phyloP scores from a whole-genome alignment of 2,888 invertebrate species.

The Allacma fusca region DNA sequence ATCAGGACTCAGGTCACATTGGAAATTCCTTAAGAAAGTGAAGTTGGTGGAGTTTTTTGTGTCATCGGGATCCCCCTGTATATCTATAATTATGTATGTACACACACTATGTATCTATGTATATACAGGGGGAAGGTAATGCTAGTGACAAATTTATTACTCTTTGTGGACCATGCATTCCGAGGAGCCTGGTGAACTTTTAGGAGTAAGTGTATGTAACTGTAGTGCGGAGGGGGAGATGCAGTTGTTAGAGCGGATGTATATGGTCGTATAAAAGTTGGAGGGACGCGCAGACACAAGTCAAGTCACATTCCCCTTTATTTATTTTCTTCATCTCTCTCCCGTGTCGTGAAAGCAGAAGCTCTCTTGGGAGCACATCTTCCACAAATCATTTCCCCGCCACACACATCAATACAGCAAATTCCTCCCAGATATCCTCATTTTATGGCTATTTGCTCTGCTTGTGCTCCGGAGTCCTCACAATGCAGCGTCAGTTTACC shows the following conservation, averaged over 20 bases:
- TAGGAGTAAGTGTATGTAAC: neutral
- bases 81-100: neutral
- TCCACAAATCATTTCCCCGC: slow-evolving; percentile 24
- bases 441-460: neutral
- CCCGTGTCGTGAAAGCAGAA: slow-evolving; percentile 1
- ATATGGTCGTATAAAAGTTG: neutral
- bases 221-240: neutral
- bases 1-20: slow-evolving; percentile 27
- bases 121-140: neutral
- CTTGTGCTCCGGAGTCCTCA: neutral
- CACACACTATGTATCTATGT: neutral
- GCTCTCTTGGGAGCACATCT: neutral
- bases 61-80: too few species aligned
- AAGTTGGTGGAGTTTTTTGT: too few species aligned
- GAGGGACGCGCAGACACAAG: slow-evolving; percentile 5
- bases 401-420: neutral
- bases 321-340: slow-evolving; percentile 36
- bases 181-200: slow-evolving; percentile 1
- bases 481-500: too few species aligned
- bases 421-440: neutral
- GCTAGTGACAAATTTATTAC: slow-evolving; percentile 33
- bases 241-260: neutral
- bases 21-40: neutral
- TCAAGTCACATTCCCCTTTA: slow-evolving; percentile 36
- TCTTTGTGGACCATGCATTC: slow-evolving; percentile 14